Evolutionary conservation across 2,113 vertebrate genomes (phyloP).

Genomic region (Aphelocoma coerulescens): DNA sequence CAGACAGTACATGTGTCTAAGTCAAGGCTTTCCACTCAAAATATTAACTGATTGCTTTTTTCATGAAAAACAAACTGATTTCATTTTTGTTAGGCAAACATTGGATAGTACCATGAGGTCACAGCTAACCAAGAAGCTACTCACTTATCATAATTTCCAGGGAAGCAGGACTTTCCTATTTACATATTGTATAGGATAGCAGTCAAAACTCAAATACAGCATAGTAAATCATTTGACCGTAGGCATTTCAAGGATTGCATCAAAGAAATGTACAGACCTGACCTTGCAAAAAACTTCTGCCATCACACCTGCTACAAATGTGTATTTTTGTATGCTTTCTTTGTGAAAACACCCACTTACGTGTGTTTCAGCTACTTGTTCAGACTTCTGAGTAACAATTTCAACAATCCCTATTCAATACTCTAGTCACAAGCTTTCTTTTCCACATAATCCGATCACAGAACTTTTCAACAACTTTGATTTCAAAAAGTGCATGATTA

Average conservation of each 20-base stretch:
- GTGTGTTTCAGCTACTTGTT: neutral
- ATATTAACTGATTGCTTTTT: neutral
- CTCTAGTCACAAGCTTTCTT: neutral
- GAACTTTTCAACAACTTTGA: neutral
- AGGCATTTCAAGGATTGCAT: neutral
- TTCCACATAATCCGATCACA: neutral
- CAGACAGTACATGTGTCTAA: neutral
- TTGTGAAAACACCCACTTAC: neutral
- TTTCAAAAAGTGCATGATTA: neutral
- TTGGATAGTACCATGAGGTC: neutral
- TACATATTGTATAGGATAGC: neutral
- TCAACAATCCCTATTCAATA: neutral
- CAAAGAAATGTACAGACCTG: neutral
- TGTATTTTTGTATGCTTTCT: neutral
- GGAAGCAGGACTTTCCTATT: constrained; percentile 28
- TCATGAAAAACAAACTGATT: neutral
- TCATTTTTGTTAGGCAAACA: neutral
- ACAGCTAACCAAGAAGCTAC: neutral
- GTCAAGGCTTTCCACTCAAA: neutral
- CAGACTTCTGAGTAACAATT: neutral
- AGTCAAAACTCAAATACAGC: neutral
- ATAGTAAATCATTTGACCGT: neutral
- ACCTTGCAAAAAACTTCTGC: neutral
- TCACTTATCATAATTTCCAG: neutral
- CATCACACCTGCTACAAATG: neutral